Percentiles rank a stretch among this genome's conserved stretches.
Evolutionary conservation across 2,797 vertebrate genomes (phyloP).

Genomic region (Novumbra hubbsi): DNA sequence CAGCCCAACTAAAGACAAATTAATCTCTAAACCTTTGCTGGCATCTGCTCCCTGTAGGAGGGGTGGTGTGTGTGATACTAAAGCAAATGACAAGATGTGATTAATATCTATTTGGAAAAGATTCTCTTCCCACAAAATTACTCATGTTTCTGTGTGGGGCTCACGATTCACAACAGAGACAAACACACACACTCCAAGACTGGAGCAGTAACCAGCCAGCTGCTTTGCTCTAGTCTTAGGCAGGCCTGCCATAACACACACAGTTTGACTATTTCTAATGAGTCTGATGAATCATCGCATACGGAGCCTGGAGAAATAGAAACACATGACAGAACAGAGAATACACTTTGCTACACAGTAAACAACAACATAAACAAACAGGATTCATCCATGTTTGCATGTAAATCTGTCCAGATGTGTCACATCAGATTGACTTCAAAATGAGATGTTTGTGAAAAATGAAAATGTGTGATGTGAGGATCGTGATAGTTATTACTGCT

Average conservation of each 20-base stretch:
- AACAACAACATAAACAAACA: background rate
- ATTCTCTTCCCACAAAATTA: background rate
- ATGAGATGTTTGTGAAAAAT: too few relatives aligned
- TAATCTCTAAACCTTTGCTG: background rate
- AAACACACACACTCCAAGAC: background rate
- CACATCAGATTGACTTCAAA: too few relatives aligned
- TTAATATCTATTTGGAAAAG: background rate
- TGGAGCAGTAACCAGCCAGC: too few relatives aligned
- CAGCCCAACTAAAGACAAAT: background rate
- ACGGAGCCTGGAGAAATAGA: slow-evolving; percentile 1
- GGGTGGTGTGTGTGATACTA: background rate
- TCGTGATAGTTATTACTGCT: too few relatives aligned
- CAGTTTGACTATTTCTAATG: slow-evolving; percentile 15
- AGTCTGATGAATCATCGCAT: slow-evolving; percentile 19
- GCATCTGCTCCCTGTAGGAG: background rate
- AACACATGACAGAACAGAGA: slow-evolving; percentile 14
- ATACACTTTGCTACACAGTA: background rate
- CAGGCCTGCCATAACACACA: too few relatives aligned
- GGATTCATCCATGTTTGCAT: background rate
- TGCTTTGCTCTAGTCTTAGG: too few relatives aligned
- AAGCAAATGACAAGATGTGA: background rate
- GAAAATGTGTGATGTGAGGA: too few relatives aligned
- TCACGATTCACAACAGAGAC: background rate
- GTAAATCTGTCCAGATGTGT: background rate
- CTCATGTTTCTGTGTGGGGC: background rate